A percentile compares a stretch with the other conserved stretches of the same genome.
Conservation (phyloP, 2,888 invertebrate genomes). For the Eupithecia centaureata region DNA sequence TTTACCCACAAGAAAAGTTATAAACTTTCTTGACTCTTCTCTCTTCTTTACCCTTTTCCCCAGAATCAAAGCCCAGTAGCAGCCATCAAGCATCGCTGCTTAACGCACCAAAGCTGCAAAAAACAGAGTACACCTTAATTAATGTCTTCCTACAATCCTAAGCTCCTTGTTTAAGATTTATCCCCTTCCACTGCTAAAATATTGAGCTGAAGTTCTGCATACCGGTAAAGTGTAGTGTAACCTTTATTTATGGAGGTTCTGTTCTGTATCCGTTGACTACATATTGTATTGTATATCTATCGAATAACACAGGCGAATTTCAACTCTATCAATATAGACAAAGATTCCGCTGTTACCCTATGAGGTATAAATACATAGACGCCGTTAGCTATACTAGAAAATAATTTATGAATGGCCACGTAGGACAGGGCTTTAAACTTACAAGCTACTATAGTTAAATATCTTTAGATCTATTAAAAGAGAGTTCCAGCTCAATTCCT, state of each 20-base stretch:
- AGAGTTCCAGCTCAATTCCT: conserved; percentile 21
- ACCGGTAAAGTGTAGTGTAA: conserved; percentile 40
- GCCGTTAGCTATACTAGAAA: conserved; percentile 22
- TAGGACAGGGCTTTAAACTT: conserved; percentile 23
- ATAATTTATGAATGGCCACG: conserved; percentile 33
- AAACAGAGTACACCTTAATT: conserved; percentile 56
- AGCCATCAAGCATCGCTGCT: conserved; percentile 35
- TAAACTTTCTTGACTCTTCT: no score
- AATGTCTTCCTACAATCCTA: conserved; percentile 61
- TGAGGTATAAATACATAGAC: neutral
- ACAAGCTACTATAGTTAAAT: conserved; percentile 31
- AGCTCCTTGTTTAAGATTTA: conserved; percentile 52
- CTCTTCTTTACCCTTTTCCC: no score
- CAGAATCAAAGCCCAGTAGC: conserved; percentile 14
- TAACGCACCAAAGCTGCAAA: conserved; percentile 46
- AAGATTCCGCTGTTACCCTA: neutral
- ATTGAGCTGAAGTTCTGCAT: conserved; percentile 42
- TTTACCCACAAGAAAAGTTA: no score
- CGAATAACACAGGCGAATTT: neutral
- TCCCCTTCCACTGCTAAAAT: conserved; percentile 48
- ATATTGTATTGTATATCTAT: conserved; percentile 33
- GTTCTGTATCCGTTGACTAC: conserved; percentile 36
- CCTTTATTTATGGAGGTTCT: conserved; percentile 41
- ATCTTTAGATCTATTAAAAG: conserved; percentile 30
- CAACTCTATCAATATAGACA: neutral